Conservation (phyloP, 2,888 invertebrate genomes). For the Xestia rhomboidea region DNA sequence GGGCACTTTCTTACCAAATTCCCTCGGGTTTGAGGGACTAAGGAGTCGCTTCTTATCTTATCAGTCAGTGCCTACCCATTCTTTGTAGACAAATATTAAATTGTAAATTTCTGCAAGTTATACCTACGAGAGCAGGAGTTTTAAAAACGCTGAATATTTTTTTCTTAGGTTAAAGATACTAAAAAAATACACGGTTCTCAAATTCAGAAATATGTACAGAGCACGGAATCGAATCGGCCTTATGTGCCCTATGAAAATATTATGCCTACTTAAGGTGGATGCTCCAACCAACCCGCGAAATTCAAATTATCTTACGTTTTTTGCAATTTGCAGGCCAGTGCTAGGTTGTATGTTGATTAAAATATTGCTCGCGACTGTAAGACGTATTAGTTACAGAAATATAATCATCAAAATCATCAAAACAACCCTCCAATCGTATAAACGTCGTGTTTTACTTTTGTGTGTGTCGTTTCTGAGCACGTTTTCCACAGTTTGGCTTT, state of each 20-base stretch:
- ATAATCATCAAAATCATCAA: too few relatives aligned
- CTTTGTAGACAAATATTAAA: slow-evolving; percentile 21
- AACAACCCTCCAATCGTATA: too few relatives aligned
- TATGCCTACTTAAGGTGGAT: neutral
- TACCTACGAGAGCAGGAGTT: neutral
- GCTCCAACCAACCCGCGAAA: too few relatives aligned
- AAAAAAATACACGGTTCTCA: neutral
- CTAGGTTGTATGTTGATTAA: too few relatives aligned
- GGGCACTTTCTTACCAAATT: slow-evolving; percentile 5
- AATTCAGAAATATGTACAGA: neutral
- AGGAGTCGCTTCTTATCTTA: neutral
- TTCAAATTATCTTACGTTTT: too few relatives aligned
- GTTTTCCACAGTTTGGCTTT: slow-evolving; percentile 81
- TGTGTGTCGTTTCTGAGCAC: slow-evolving; percentile 66
- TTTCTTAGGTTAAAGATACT: neutral
- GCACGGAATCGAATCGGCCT: neutral
- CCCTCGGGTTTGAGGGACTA: neutral
- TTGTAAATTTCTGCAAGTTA: neutral
- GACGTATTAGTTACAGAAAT: too few relatives aligned
- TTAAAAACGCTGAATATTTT: neutral
- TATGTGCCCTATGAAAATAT: neutral
- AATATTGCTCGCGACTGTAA: too few relatives aligned
- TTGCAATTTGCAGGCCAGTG: too few relatives aligned
- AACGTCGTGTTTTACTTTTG: slow-evolving; percentile 5
- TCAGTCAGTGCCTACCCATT: neutral